Base-by-base conservation (phyloP, 2,888 invertebrate species). In the Pinctada fucata region DNA sequence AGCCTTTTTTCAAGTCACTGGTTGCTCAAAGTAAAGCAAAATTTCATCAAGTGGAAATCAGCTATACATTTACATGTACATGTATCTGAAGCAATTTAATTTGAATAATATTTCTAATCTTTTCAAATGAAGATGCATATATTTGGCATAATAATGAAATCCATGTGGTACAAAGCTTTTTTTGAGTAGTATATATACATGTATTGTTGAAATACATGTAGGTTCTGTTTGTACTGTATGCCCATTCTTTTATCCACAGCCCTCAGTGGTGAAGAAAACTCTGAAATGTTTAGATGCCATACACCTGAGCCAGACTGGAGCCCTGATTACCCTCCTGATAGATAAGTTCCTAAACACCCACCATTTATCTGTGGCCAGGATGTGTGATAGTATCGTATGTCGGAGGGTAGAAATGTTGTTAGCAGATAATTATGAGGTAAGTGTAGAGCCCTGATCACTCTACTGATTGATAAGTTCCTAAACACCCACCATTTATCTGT, bases 361-460 rank as follows among this genome's bases (percentile, higher is more conserved):
- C 48, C 95, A 96, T 80, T 94, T 96, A 51, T 95, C 95, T 0
- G 89, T 95, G 48, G 94, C 95, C 0, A 94, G 96, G 82, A 93
- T 95, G 89, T 95, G 96, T 75, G 95, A 95, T n/a, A 95, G 95
- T 87, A 94, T 97, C 76, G 96, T 96, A 0, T 95, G 95, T 90
- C 89, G 92, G 47, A 94, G 96, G 83, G 94, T 96, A 66, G 95
- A 95, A 88, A 93, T 95, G 83, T 91, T 97, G n/a, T 93, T 95
- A 81, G 95, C 95, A 0, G 95, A 95, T 6, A 86, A 86, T 65
- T 83, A 86, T 48, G 90, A 91, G 89, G 91, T 91, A 63, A 78
- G 85, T 76, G 13, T 5, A 49, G 16, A 45, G 48, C 31, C 31
- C 1, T 1, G 1, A 58, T 6, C 1, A 93, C 93, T 66, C 91